A percentile compares a stretch with the other conserved stretches of the same genome.
phyloP scores from a whole-genome alignment of 2,113 vertebrate genomes.

The Mungos mungo region DNA sequence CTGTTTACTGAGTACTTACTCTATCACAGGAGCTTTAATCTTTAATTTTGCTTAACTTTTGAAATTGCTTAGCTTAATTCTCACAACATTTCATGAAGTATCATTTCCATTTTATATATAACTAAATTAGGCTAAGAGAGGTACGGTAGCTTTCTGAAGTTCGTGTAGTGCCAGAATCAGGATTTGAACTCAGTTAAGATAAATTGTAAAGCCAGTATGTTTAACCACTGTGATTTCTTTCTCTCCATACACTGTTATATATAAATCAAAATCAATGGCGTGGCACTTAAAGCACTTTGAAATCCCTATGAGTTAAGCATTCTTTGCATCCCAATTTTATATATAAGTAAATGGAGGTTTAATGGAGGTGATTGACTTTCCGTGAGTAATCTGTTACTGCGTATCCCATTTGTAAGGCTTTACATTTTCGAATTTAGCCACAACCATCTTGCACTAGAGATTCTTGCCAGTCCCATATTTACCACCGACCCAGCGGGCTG shows the following conservation, averaged over 20 bases:
- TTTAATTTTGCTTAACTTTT: background rate
- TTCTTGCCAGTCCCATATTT: background rate
- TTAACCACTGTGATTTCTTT: background rate
- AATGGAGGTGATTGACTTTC: background rate
- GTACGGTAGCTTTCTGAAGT: background rate
- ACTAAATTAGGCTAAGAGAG: background rate
- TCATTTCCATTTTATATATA: background rate
- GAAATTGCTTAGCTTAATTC: background rate
- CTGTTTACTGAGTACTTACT: background rate
- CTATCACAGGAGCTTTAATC: background rate
- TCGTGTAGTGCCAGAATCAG: background rate
- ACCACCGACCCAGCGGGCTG: too few relatives aligned
- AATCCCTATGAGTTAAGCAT: background rate
- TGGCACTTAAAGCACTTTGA: background rate
- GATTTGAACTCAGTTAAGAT: background rate
- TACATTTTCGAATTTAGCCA: background rate
- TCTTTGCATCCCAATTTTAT: background rate
- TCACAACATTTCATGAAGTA: background rate
- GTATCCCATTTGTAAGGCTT: background rate
- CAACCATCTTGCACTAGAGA: background rate
- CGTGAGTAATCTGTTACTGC: background rate
- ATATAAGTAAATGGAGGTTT: background rate
- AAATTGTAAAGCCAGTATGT: background rate
- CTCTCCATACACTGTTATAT: background rate
- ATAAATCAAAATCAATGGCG: background rate